A percentile compares a stretch with the other conserved stretches of the same genome.
Evolutionary conservation across 2,113 vertebrate genomes (phyloP).

Genomic region (Noctilio leporinus): DNA sequence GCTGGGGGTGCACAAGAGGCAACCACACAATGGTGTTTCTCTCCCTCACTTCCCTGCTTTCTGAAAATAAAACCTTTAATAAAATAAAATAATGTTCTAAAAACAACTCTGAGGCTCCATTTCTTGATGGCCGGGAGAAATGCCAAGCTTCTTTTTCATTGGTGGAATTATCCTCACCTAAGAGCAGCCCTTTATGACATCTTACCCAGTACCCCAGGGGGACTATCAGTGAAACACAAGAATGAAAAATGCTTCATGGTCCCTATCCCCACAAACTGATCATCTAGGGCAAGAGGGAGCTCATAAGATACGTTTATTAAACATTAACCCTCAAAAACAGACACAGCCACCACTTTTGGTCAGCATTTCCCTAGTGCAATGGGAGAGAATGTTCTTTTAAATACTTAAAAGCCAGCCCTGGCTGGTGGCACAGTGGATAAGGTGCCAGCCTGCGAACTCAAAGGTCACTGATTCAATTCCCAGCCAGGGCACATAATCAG

Average conservation of each 20-base stretch:
- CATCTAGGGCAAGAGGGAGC: not conserved
- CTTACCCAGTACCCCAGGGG: not conserved
- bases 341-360: not conserved
- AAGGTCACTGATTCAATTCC: no score
- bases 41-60: no score
- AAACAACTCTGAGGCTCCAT: not conserved
- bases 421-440: no score
- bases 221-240: not conserved
- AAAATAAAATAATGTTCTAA: not conserved
- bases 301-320: constrained; percentile 5
- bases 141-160: not conserved
- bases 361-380: not conserved
- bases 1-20: no score
- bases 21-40: no score
- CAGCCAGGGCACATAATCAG: no score
- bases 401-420: not conserved
- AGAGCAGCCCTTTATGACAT: not conserved
- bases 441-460: no score
- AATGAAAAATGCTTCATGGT: not conserved
- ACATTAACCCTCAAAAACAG: not conserved
- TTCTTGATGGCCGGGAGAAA: not conserved
- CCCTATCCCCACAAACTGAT: not conserved
- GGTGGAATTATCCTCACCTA: not conserved
- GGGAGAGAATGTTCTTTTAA: constrained; percentile 21
- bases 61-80: no score